phyloP scores from a whole-genome alignment of 1,140 invertebrate species.

The Tenebrio molitor region DNA sequence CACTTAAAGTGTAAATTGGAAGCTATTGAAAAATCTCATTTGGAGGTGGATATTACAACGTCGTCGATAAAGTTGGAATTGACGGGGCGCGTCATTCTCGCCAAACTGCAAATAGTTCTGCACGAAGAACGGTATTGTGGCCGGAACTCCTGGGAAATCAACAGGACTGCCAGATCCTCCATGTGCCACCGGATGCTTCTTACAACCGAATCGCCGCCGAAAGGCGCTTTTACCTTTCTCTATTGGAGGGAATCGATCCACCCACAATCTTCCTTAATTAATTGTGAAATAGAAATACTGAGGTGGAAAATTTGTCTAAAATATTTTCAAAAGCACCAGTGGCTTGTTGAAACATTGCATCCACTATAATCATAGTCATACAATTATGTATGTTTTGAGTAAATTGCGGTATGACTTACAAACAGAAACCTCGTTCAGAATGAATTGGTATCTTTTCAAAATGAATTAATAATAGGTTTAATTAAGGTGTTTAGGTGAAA shows the following conservation, averaged over 20 bases:
- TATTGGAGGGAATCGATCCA: conserved; percentile 13
- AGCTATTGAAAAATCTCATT: conserved; percentile 56
- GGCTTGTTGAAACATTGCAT: too few species aligned
- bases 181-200: conserved; percentile 17
- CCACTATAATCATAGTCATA: too few species aligned
- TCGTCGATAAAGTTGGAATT: conserved; percentile 52
- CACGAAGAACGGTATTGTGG: conserved; percentile 44
- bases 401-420: too few species aligned
- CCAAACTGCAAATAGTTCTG: conserved; percentile 51
- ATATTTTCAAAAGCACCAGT: too few species aligned
- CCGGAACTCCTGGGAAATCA: conserved; percentile 50
- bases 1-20: conserved; percentile 58
- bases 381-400: too few species aligned
- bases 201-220: conserved; percentile 17
- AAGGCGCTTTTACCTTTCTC: conserved; percentile 19
- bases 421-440: too few species aligned
- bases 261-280: too few species aligned
- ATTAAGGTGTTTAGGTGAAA: too few species aligned
- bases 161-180: conserved; percentile 46
- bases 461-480: too few species aligned
- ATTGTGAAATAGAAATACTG: too few species aligned
- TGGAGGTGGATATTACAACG: conserved; percentile 47
- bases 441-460: too few species aligned
- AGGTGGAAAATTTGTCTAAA: too few species aligned
- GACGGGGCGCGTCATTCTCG: conserved; percentile 46